These are phyloP conservation scores for Meriones unguiculatus DNA, from an alignment of 2,113 vertebrate genomes.

Conservation along the genomic window DNA sequence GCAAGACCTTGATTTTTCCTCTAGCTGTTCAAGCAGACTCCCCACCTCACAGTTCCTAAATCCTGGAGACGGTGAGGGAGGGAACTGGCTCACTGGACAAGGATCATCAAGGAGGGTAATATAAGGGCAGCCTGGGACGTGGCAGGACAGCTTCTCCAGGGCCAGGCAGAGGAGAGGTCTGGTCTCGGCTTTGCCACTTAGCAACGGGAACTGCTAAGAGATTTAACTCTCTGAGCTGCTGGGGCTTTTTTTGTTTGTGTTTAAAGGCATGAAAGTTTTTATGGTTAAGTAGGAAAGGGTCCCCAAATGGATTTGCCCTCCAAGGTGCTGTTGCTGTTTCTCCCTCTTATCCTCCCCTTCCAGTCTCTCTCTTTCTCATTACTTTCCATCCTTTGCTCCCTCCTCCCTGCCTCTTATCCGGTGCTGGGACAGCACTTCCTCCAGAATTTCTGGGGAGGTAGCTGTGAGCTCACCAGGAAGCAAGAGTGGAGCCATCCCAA, in stretches of 20 bases:
- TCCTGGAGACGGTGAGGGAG: not conserved
- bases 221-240: not conserved
- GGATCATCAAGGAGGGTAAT: not conserved
- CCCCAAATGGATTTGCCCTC: not conserved
- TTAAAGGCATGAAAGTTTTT: not conserved
- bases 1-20: not conserved
- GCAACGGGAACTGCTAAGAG: not conserved
- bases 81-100: not conserved
- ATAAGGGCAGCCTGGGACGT: not conserved
- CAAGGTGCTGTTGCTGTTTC: not conserved
- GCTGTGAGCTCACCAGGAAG: not conserved
- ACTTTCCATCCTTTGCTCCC: not conserved
- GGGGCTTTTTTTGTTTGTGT: not conserved
- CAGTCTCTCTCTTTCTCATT: not conserved
- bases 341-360: not conserved
- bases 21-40: not conserved
- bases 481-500: not conserved
- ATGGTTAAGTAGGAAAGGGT: not conserved
- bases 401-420: not conserved
- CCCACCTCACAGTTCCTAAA: not conserved
- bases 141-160: not conserved
- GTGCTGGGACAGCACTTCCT: not conserved
- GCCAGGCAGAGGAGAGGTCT: not conserved
- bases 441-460: rapidly evolving
- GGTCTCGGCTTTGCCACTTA: not conserved